Conservation (phyloP, 2,888 invertebrate species). For the Yponomeuta malinellus region DNA sequence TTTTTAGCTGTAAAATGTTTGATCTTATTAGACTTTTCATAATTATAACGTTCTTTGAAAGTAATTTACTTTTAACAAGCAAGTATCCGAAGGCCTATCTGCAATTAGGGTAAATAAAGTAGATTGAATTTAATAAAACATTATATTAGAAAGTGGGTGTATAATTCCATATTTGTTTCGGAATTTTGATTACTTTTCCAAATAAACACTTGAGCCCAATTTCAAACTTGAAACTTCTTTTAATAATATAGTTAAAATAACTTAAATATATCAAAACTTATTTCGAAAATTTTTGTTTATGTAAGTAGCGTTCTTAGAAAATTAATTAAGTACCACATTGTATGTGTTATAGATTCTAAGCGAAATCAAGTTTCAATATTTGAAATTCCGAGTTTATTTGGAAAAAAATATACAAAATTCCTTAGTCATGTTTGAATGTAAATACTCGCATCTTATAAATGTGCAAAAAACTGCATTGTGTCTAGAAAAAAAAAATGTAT, state of each 20-base stretch:
- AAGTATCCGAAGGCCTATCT: conserved; percentile 60
- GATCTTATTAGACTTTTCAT: no score
- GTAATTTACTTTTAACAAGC: conserved; percentile 26
- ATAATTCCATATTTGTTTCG: background rate
- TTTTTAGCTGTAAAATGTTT: no score
- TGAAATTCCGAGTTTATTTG: conserved; percentile 16
- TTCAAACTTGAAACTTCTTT: conserved; percentile 40
- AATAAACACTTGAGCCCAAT: conserved; percentile 57
- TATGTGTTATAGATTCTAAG: background rate
- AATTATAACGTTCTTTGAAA: no score
- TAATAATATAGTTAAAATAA: background rate
- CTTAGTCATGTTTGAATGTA: background rate
- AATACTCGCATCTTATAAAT: background rate
- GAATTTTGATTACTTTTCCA: conserved; percentile 30
- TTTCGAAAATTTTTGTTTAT: background rate
- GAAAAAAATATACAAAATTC: conserved; percentile 7
- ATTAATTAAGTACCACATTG: background rate
- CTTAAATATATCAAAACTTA: background rate
- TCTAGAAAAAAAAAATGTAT: background rate
- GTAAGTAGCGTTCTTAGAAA: background rate
- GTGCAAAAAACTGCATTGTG: background rate
- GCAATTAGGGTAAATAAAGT: conserved; percentile 12
- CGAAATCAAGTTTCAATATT: conserved; percentile 12
- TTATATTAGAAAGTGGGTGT: background rate
- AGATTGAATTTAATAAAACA: conserved; percentile 16